phyloP scores from a whole-genome alignment of 2,797 vertebrate genomes.

The Brachyrhaphis roseni region DNA sequence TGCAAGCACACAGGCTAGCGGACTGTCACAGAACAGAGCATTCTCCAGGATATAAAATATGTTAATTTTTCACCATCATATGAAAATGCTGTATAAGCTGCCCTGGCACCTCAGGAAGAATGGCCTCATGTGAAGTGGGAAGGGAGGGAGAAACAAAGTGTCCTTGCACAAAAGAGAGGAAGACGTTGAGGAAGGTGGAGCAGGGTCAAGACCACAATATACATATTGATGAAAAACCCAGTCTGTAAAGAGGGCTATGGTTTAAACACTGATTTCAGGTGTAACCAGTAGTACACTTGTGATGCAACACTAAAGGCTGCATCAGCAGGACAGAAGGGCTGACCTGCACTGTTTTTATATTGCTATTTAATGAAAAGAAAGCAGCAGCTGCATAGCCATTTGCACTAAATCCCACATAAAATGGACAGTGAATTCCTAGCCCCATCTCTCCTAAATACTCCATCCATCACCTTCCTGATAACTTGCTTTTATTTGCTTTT shows the following conservation, averaged over 20 bases:
- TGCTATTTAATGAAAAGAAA: conserved; percentile 80
- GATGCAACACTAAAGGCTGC: conserved; percentile 65
- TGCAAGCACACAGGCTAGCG: conserved; percentile 23
- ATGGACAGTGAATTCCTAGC: conserved; percentile 19
- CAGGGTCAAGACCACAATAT: conserved; percentile 71
- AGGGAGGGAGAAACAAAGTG: conserved; percentile 10
- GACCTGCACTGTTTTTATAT: conserved; percentile 84
- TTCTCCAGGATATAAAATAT: conserved; percentile 45
- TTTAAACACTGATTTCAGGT: conserved; percentile 60
- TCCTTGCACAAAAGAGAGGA: conserved; percentile 47
- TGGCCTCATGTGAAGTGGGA: conserved; percentile 33
- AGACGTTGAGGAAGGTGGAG: conserved; percentile 48
- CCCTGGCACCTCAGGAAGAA: conserved; percentile 40
- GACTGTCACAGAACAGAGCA: conserved; percentile 27
- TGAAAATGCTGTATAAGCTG: conserved; percentile 54
- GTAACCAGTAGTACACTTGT: conserved; percentile 47
- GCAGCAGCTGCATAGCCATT: conserved; percentile 45
- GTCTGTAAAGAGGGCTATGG: conserved; percentile 42
- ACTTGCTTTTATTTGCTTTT: conserved; percentile 47
- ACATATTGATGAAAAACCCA: conserved; percentile 75
- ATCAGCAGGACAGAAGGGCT: conserved; percentile 70
- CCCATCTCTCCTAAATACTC: conserved; percentile 21
- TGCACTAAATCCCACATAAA: conserved; percentile 50
- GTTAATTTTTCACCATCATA: conserved; percentile 47
- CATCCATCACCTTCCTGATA: conserved; percentile 33